A percentile compares a stretch with the other conserved stretches of the same genome.
Conservation (phyloP, 2,888 invertebrate genomes). For the Halictus ligatus region DNA sequence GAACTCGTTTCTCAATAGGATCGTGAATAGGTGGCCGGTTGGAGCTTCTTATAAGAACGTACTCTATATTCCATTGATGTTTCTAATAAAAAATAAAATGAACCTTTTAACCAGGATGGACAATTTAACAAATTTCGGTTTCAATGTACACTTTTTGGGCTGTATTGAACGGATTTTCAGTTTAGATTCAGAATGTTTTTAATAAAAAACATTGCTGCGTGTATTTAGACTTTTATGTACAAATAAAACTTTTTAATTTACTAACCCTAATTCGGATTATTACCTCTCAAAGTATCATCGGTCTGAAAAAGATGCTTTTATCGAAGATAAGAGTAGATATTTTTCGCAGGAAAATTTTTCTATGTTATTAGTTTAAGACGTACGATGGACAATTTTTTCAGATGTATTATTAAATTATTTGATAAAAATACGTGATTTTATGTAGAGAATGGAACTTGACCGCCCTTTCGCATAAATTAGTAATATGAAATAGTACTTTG, state of each 20-base stretch:
- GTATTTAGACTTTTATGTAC: neutral
- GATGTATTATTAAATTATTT: neutral
- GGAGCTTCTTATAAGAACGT: neutral
- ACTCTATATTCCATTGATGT: neutral
- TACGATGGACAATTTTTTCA: neutral
- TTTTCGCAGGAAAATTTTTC: neutral
- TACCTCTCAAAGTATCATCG: neutral
- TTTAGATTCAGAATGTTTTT: neutral
- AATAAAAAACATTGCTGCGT: neutral
- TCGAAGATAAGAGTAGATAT: neutral
- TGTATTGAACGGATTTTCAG: neutral
- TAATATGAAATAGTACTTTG: neutral
- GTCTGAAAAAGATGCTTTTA: neutral
- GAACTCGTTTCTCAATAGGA: slow-evolving; percentile 23
- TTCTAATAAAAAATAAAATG: neutral
- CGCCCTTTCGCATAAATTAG: neutral
- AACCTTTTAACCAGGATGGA: neutral
- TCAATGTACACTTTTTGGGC: neutral
- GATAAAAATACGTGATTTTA: neutral
- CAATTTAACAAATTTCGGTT: neutral
- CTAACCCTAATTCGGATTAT: neutral
- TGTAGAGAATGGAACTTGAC: neutral
- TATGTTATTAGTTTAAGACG: neutral
- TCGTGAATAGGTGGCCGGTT: neutral
- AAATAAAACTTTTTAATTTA: neutral